Evolutionary conservation across 2,797 vertebrate species (phyloP), one percentile per base, ranked within the genome.

Genomic region (Botia almorhae): DNA sequence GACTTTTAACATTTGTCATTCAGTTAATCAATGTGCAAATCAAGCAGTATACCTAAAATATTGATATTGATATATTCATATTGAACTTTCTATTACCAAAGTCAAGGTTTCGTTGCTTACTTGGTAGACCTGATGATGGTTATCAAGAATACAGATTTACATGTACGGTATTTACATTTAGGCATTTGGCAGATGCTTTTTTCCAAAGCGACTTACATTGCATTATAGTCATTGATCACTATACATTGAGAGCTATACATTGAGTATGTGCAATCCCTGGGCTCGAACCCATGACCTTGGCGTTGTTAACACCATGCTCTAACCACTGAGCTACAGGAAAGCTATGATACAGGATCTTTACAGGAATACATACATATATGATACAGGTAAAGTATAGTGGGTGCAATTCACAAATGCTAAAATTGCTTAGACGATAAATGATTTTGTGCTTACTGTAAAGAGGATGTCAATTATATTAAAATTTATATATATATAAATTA

Each of bases 21-120:
- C 46, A 72, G 60, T 73, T 73, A 58, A 56, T 80, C 72, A 71
- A 64, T 56, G 36, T 46, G 33, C 65, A 43, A 55, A 80, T 72
- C 33, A 26, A 64, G 39, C 19, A n/a, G 21, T 72, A 14, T 43
- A 13, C 3, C 29, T n/a, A n/a, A n/a, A n/a, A n/a, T n/a, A n/a
- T n/a, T n/a, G n/a, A n/a, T n/a, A n/a, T n/a, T n/a, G n/a, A n/a
- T n/a, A n/a, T n/a, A n/a, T n/a, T n/a, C 12, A 14, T 65, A 0
- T 78, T 53, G 8, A 39, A 69, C 11, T 0, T 19, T 58, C 46
- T 78, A 21, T 77, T 69, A 46, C 19, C 67, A 64, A 76, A 55
- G 36, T 50, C 4, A 17, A 14, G 39, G n/a, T 78, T 26, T 26
- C 23, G 16, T 69, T 77, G 65, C 61, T 69, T 50, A 69, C 26